Base-by-base conservation (phyloP, 2,797 vertebrate genomes). In the Phrynocephalus guinanensis region DNA sequence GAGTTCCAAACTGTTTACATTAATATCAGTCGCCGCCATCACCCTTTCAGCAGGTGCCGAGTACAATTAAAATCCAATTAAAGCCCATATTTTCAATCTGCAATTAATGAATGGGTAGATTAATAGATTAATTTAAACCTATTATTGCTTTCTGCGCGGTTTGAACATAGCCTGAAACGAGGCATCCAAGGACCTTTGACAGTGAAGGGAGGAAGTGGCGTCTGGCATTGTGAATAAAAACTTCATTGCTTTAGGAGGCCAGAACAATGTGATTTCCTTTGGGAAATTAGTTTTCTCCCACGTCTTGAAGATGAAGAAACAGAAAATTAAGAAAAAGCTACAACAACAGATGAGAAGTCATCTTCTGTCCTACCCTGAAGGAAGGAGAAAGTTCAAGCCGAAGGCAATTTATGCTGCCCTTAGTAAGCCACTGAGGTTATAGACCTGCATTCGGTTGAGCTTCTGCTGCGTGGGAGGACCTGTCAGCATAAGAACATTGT, bases 261-360 rank as follows among this genome's bases (percentile, higher is more conserved):
- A 81, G 67, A 85, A 88, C 78, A 82, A 70, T 81, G 76, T 88
- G 13, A 30, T 76, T 85, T 88, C 87, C 83, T 88, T 75, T 85
- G 83, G 87, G 87, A 88, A 88, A 85, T 85, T 81, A 81, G 77
- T 88, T 88, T 88, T 68, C 78, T 68, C 67, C 83, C 48, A 81
- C 60, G 76, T 68, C n/a, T 75, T 85, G 44, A 84, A 67, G 79
- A 75, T 81, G 44, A 44, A 88, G 33, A 72, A 88, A 88, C 63
- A 81, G 71, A 85, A 85, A 80, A 84, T 84, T 73, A 84, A 85
- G 38, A 11, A 75, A 81, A 30, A 85, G 26, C 26, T 84, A 63
- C 33, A 56, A 48, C 76, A 44, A 48, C 76, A 44, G n/a, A 67
- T 88, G 10, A 38, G 83, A 76, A 84, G 84, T 76, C 20, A 88